A percentile compares a stretch with the other conserved stretches of the same genome.
Conservation (phyloP, 2,888 invertebrate genomes). For the Papilio gigon region DNA sequence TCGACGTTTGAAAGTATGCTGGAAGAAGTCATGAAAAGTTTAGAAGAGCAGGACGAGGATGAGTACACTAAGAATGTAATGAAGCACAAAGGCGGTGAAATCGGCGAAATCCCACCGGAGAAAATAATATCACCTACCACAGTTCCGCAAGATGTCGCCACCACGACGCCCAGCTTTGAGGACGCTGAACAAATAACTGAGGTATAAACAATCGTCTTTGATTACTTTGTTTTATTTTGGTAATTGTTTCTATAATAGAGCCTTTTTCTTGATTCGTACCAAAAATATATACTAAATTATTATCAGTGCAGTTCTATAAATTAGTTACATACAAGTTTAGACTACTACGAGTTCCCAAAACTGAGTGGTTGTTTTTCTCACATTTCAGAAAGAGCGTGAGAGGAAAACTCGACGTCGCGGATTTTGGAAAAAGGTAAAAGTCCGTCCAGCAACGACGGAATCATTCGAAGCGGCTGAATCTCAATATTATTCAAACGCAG, state of each 20-base stretch:
- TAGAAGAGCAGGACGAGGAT: conserved; percentile 78
- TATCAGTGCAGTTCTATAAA: too few species aligned
- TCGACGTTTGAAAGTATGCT: conserved; percentile 79
- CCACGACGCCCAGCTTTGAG: conserved; percentile 54
- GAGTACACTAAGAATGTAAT: conserved; percentile 76
- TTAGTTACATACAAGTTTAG: too few species aligned
- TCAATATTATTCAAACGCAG: conserved; percentile 85
- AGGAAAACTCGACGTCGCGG: conserved; percentile 82
- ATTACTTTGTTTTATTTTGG: background rate
- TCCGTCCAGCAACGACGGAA: conserved; percentile 82
- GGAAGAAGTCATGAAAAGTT: conserved; percentile 80
- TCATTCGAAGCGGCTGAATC: conserved; percentile 91
- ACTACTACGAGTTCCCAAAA: too few species aligned
- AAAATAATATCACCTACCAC: conserved; percentile 65
- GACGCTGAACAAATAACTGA: conserved; percentile 56
- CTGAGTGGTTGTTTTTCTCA: conserved; percentile 29
- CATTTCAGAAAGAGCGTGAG: conserved; percentile 60
- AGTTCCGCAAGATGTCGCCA: conserved; percentile 55
- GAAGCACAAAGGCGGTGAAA: conserved; percentile 80
- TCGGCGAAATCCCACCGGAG: conserved; percentile 80
- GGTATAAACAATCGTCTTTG: conserved; percentile 52
- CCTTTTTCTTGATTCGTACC: too few species aligned
- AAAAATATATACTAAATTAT: too few species aligned
- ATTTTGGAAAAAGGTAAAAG: conserved; percentile 88
- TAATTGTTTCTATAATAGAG: too few species aligned